Evolutionary conservation across 2,113 vertebrate genomes (phyloP), one percentile per base, ranked within the genome.

Genomic region (Ictalurus furcatus): DNA sequence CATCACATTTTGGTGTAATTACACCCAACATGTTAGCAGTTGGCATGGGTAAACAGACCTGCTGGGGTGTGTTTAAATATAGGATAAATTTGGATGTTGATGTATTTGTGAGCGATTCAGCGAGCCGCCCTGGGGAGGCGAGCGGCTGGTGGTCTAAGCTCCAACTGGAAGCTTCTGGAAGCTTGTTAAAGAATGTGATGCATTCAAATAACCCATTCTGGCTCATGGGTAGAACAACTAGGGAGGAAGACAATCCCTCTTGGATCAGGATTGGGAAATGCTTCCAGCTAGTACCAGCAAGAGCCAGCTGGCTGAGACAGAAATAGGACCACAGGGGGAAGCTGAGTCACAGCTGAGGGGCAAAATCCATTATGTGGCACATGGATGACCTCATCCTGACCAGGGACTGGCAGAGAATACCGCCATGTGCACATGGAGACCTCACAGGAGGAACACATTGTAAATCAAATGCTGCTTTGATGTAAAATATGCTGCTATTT

Each of bases 31-130:
- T 89, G 78, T 34, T 82, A 74, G 85, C 82, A 86, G 88, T 78
- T 83, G 88, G 88, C 83, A 25, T 76, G 86, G 59, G 81, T 88
- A 88, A 87, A 88, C 74, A 83, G 83, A 16, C 44, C 40, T 19
- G 56, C 76, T 88, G 88, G 84, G 76, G 16, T 84, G 63, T 61
- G 83, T 87, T 78, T 87, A 88, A 89, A 91, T 91, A 89, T 40
- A 82, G 67, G 78, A 78, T 40, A 59, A 90, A 86, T 90, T 80
- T 89, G 89, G 86, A 88, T 48, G 59, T 88, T 85, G 52, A 59
- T 76, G 86, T 34, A 52, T 71, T 71, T 71, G 87, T 74, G 54
- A 59, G 87, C 17, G 37, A 34, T 67, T 87, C 25, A 30, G 85
- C 19, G 40, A 30, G 58, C 23, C 2, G 30, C 34, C 56, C 23